Conservation (phyloP, 2,888 invertebrate genomes). For the Diaprepes abbreviatus region DNA sequence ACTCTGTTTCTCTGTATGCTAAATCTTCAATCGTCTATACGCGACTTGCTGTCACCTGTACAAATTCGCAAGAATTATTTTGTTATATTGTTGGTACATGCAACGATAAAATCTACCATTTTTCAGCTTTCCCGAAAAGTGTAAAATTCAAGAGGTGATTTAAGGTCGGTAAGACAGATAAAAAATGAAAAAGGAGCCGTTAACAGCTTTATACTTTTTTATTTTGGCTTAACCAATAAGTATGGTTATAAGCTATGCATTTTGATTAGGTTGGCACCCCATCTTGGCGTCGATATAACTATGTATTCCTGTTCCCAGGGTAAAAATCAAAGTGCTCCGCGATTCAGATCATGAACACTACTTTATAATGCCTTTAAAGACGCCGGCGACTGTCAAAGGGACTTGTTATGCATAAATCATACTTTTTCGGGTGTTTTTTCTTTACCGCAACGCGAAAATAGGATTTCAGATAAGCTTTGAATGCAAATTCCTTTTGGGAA, state of each 20-base stretch:
- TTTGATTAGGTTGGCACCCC: conserved; percentile 65
- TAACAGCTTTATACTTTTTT: conserved; percentile 52
- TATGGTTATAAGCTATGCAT: conserved; percentile 65
- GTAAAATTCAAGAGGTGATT: too few relatives aligned
- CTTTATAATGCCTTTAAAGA: conserved; percentile 62
- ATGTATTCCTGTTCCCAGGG: conserved; percentile 67
- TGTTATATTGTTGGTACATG: too few relatives aligned
- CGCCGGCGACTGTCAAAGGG: conserved; percentile 60
- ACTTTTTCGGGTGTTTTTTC: conserved; percentile 58
- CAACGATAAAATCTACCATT: too few relatives aligned
- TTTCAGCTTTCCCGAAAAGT: too few relatives aligned
- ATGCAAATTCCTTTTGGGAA: conserved; percentile 48
- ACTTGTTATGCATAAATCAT: conserved; percentile 62
- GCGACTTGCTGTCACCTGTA: too few relatives aligned
- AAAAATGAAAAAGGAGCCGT: conserved; percentile 24
- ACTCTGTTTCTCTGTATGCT: too few relatives aligned
- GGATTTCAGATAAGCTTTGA: conserved; percentile 54
- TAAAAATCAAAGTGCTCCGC: conserved; percentile 67
- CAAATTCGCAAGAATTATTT: too few relatives aligned
- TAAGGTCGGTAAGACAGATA: background rate
- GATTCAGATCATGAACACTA: conserved; percentile 65
- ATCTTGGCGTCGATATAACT: conserved; percentile 61
- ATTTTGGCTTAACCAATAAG: conserved; percentile 61
- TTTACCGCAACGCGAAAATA: conserved; percentile 56
- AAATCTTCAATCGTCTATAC: too few relatives aligned